phyloP scores from a whole-genome alignment of 2,888 invertebrate species.

The Campopleginae sp. region DNA sequence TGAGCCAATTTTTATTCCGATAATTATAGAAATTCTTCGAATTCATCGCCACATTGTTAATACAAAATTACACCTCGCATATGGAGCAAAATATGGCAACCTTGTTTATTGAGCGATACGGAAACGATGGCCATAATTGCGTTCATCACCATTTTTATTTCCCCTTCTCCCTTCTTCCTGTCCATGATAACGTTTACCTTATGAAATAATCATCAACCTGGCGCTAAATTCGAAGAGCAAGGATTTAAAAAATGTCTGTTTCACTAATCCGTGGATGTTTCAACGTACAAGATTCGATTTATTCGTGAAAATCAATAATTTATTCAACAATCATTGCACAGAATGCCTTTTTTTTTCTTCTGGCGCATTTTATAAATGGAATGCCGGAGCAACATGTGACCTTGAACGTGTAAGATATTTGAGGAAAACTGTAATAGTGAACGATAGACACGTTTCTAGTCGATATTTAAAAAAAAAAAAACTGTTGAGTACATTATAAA shows the following conservation, averaged over 20 bases:
- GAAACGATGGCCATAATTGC: constrained; percentile 34
- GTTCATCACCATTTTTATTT: constrained; percentile 22
- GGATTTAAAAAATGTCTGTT: constrained; percentile 1
- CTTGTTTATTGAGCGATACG: constrained; percentile 30
- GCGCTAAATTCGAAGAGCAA: constrained; percentile 10
- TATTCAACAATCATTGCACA: constrained; percentile 9
- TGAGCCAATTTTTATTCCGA: not conserved
- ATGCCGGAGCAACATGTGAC: not conserved
- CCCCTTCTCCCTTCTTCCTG: not conserved
- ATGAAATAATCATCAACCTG: not conserved
- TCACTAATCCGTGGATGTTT: constrained; percentile 19
- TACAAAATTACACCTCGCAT: constrained; percentile 32
- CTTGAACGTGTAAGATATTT: constrained; percentile 5
- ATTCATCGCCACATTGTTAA: constrained; percentile 19
- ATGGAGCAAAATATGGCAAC: not conserved
- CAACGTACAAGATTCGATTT: constrained; percentile 23
- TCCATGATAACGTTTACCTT: constrained; percentile 15
- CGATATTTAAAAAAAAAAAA: constrained; percentile 27
- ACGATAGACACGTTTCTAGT: constrained; percentile 54
- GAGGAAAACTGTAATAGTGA: not conserved
- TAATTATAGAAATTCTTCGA: not conserved
- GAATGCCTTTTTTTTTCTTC: not conserved
- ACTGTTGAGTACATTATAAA: constrained; percentile 26
- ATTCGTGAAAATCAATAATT: not conserved
- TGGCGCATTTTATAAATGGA: not conserved